A percentile compares a stretch with the other conserved stretches of the same genome.
These are phyloP conservation scores for Lithosia quadra DNA, from an alignment of 2,888 invertebrate species.

Conservation along the genomic window DNA sequence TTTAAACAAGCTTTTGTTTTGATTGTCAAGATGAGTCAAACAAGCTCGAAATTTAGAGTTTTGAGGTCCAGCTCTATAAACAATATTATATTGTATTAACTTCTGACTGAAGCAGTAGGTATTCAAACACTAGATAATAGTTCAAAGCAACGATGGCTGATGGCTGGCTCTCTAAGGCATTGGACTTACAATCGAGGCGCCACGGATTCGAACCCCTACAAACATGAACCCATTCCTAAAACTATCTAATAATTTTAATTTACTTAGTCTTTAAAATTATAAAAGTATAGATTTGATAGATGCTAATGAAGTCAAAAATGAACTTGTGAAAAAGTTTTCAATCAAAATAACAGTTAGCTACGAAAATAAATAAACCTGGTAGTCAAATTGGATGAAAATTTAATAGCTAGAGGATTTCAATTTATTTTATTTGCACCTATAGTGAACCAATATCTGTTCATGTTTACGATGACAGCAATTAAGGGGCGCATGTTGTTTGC, in stretches of 20 bases:
- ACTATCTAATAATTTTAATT: too few relatives aligned
- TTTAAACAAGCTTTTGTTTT: neutral
- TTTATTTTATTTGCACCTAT: slow-evolving; percentile 36
- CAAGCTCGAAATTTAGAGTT: neutral
- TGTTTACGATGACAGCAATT: slow-evolving; percentile 61
- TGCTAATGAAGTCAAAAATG: neutral
- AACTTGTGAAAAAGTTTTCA: neutral
- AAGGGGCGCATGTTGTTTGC: slow-evolving; percentile 59
- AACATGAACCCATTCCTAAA: too few relatives aligned
- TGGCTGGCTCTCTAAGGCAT: too few relatives aligned
- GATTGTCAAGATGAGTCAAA: neutral
- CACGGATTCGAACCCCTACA: too few relatives aligned
- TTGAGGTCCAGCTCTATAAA: neutral
- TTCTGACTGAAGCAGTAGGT: neutral
- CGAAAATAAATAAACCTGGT: slow-evolving; percentile 23
- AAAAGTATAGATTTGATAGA: too few relatives aligned
- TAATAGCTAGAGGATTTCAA: slow-evolving; percentile 32
- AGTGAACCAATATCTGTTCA: slow-evolving; percentile 44
- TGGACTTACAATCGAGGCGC: too few relatives aligned
- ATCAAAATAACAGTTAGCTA: neutral
- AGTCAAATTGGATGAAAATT: slow-evolving; percentile 9
- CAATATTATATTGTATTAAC: neutral
- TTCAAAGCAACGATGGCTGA: neutral
- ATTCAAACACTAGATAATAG: too few relatives aligned
- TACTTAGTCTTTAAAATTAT: too few relatives aligned